These are phyloP conservation scores for Diadema setosum DNA, from an alignment of 35 echinoderm and acorn worm genomes.

Conservation along the genomic window DNA sequence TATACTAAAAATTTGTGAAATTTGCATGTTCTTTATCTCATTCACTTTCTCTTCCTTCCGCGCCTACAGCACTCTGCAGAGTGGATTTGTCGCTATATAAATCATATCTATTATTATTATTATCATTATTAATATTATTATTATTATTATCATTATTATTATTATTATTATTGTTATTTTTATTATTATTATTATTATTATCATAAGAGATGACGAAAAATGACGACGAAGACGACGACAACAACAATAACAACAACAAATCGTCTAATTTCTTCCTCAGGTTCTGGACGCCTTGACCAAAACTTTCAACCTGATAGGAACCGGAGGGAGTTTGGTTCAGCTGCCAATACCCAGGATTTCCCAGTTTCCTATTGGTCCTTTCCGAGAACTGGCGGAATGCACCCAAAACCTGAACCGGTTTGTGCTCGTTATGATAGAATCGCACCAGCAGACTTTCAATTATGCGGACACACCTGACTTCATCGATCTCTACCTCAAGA, in stretches of 20 bases:
- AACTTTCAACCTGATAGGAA: not conserved
- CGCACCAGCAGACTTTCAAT: not conserved
- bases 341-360: not conserved
- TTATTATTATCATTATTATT: no score
- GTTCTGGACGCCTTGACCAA: not conserved
- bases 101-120: no score
- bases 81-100: no score
- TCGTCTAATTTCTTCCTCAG: not conserved
- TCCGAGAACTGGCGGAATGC: not conserved
- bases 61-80: no score
- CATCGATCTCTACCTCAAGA: constrained; percentile 22
- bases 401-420: not conserved
- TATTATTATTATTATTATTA: no score
- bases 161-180: no score
- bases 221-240: not conserved
- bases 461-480: constrained; percentile 29
- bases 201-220: not conserved
- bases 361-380: not conserved
- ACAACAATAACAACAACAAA: not conserved
- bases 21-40: no score
- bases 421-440: not conserved
- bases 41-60: no score
- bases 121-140: no score
- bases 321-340: not conserved
- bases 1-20: no score